Base-by-base conservation (phyloP, 2,113 vertebrate species). In the Aleadryas rufinucha region DNA sequence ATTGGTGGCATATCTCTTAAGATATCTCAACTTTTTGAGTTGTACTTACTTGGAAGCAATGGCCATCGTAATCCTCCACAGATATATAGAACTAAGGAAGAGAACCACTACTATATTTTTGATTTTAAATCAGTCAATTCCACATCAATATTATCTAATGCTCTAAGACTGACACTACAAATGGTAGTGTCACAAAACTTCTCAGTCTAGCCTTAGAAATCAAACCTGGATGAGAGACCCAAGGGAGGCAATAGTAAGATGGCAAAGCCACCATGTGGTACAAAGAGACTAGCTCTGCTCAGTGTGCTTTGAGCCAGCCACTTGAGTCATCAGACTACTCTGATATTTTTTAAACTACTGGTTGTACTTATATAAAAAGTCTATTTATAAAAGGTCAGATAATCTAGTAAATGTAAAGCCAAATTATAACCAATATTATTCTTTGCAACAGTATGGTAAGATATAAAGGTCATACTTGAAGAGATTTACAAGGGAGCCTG, bases 351-450 rank as follows among this genome's bases (percentile, higher is more conserved):
- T 39, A 41, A 78, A 79, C 66, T 52, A 10, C 18, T 89, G 47
- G 60, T 71, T 90, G 31, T 77, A 68, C 78, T 93, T 18, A 37
- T 20, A 84, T 52, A 72, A 81, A 95, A 59, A 49, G 49, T 60
- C 85, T 69, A 3, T 78, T 93, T 95, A 63, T 66, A 49, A 93
- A 91, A 86, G 37, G 93, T 81, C 83, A 87, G 39, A 59, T 90
- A 49, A 50, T 75, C n/a, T 74, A 60, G 81, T 83, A 91, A 96
- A 77, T 69, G 63, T 79, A 88, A 84, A 59, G 7, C 22, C 69
- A 50, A 85, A 79, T 85, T 88, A 59, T 78, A 93, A 72, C 21
- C 71, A 30, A 3, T 86, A 60, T 77, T 91, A 60, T 74, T 85
- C 18, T 82, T 78, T 82, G 52, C 30, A 71, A 35, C 54, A 68